Percentiles rank a stretch among this genome's conserved stretches.
Evolutionary conservation across 2,113 vertebrate genomes (phyloP).

Genomic region (Aleadryas rufinucha): DNA sequence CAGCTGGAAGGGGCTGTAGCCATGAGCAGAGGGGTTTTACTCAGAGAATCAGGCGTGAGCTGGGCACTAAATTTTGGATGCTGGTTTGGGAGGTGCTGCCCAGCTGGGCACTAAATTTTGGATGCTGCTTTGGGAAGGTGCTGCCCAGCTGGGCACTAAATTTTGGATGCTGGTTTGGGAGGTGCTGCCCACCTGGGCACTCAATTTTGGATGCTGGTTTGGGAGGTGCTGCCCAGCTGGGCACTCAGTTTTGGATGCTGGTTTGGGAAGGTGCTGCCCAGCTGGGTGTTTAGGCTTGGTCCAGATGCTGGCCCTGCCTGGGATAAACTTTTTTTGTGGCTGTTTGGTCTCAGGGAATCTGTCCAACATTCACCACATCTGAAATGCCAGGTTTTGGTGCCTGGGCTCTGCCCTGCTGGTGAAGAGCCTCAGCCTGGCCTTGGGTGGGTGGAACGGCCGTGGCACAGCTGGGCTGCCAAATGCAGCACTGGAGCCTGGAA

Average conservation of each 20-base stretch:
- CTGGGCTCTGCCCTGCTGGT: not conserved
- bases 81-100: not conserved
- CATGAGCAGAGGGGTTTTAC: not conserved
- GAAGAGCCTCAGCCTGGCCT: not conserved
- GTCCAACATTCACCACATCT: accelerated
- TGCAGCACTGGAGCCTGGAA: not conserved
- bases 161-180: not conserved
- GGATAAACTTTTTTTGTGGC: not conserved
- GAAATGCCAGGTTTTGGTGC: not conserved
- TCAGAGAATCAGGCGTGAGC: accelerated
- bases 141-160: not conserved
- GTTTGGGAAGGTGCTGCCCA: not conserved
- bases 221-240: not conserved
- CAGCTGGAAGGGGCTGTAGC: not conserved
- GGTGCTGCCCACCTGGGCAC: not conserved
- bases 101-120: not conserved
- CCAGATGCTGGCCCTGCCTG: accelerated
- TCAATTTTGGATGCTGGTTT: not conserved
- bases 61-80: not conserved
- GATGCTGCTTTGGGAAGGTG: not conserved
- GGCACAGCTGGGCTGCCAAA: not conserved
- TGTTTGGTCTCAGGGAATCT: not conserved
- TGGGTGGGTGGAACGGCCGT: accelerated
- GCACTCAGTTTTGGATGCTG: too few species aligned
- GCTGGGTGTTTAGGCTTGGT: accelerated